phyloP scores from a whole-genome alignment of 2,888 invertebrate species.

The Pardosa pseudoannulata region DNA sequence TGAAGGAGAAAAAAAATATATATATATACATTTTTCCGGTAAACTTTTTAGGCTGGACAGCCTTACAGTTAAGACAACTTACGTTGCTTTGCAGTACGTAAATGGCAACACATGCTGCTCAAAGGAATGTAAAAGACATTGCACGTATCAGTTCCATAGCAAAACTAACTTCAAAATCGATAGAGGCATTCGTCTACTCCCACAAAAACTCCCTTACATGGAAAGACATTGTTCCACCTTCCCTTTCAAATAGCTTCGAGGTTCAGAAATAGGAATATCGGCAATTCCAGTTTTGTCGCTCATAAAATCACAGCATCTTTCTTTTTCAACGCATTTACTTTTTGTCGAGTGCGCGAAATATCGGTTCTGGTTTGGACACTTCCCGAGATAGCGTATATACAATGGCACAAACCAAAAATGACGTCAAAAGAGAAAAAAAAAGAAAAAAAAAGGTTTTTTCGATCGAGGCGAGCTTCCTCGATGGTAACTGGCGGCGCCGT shows the following conservation, averaged over 20 bases:
- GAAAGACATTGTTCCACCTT: too few relatives aligned
- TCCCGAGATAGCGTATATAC: not conserved
- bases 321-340: not conserved
- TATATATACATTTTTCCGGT: too few relatives aligned
- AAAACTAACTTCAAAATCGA: too few relatives aligned
- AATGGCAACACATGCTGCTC: too few relatives aligned
- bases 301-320: not conserved
- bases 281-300: slow-evolving; percentile 5
- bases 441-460: not conserved
- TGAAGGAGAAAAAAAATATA: not conserved
- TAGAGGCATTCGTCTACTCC: too few relatives aligned
- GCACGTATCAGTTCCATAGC: too few relatives aligned
- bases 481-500: not conserved
- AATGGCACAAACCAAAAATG: not conserved
- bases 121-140: too few relatives aligned
- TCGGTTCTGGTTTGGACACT: slow-evolving; percentile 4
- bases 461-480: not conserved
- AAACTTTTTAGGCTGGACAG: too few relatives aligned
- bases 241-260: not conserved
- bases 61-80: too few relatives aligned
- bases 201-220: too few relatives aligned
- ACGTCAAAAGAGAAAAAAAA: too few relatives aligned
- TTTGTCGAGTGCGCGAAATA: not conserved
- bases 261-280: not conserved
- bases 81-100: too few relatives aligned